Base-by-base conservation (phyloP, 2,888 invertebrate genomes). In the Drosophila longiperda region DNA sequence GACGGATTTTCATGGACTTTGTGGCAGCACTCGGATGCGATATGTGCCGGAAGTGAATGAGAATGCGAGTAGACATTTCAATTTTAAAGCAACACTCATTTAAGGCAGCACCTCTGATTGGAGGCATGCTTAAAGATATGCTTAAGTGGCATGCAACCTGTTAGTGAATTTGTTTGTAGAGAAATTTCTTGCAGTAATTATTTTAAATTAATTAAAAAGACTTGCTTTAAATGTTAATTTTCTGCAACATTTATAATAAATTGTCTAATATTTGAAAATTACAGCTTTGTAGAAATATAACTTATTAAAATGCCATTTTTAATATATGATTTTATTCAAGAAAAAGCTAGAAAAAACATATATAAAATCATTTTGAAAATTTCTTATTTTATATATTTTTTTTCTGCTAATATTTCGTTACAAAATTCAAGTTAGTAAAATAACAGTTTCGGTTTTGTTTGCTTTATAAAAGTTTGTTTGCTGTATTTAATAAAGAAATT, bases 41-140 rank as follows among this genome's bases (percentile, higher is more conserved):
- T 70, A 60, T 75, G 75, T 75, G 76, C 71, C 76, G 72, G 72
- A 76, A 52, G 72, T 72, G 64, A 20, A 15, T n/a, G 55, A 61
- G 40, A 49, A 15, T n/a, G 53, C 66, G 50, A 66, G 71, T 45
- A 52, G 71, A 57, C 61, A 72, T 61, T 75, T 64, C 34, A 63
- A 48, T 36, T 59, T 58, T 26, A 58, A 53, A 36, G 45, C 53
- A 50, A 38, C 50, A 52, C 20, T 54, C 54, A 61, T 26, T 66
- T 54, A 33, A 58, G 45, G 15, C 23, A n/a, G 12, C 3, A n/a
- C 40, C 6, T 32, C 32, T 32, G 20, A 40, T 29, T 32, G 32
- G 40, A 7, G 57, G 32, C 40, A 42, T 29, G 9, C 1, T 42
- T 40, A 20, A 40, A 55, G 33, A 0, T 34, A 32, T 32, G 20